Evolutionary conservation across 2,113 vertebrate genomes (phyloP).

Genomic region (Rhineura floridana): DNA sequence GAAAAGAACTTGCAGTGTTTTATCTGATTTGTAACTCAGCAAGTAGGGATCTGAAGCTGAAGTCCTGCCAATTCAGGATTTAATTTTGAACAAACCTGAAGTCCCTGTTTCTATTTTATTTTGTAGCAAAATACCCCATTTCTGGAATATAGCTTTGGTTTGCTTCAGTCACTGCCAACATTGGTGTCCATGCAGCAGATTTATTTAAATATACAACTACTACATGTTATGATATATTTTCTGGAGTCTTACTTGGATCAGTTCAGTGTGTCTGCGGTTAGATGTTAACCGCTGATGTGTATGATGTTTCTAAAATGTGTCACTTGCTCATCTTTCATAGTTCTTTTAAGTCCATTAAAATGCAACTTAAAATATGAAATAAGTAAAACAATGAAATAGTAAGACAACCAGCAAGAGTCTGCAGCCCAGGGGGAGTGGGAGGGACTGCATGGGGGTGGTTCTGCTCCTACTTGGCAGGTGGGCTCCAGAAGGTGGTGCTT

Average conservation of each 20-base stretch:
- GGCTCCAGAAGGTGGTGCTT: too few relatives aligned
- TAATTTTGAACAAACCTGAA: neutral
- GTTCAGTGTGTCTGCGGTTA: neutral
- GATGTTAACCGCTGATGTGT: neutral
- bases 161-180: neutral
- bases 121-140: neutral
- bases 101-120: neutral
- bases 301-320: neutral
- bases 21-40: neutral
- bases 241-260: neutral
- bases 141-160: neutral
- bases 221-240: neutral
- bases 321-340: neutral
- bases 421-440: too few relatives aligned
- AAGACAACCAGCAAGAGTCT: neutral
- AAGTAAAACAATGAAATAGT: neutral
- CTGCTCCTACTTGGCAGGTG: too few relatives aligned
- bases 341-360: neutral
- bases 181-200: neutral
- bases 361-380: neutral
- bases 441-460: too few relatives aligned
- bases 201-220: neutral
- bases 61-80: neutral
- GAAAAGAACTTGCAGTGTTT: neutral
- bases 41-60: neutral